Evolutionary conservation across 1,140 invertebrate genomes (phyloP), one percentile per base, ranked within the genome.

Genomic region (Laupala kohalensis): DNA sequence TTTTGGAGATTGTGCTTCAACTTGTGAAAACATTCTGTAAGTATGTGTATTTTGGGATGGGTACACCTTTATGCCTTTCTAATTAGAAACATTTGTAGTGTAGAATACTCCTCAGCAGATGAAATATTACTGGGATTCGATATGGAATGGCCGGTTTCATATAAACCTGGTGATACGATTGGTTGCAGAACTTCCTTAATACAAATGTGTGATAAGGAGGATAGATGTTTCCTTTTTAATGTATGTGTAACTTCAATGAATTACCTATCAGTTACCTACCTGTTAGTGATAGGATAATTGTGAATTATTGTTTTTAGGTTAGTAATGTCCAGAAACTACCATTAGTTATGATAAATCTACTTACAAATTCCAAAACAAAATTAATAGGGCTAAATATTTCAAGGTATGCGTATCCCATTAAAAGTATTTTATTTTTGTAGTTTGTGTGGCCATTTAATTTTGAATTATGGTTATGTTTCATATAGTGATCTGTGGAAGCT

Each of bases 301-400:
- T 68, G 67, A 24, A 29, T 24, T 73, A 67, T 24, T 73, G 19
- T 73, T 73, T 26, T 28, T 37, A 74, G 29, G 23, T 74, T 62
- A 25, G 30, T 72, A 77, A 82, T 23, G 65, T 87, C 0, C 81
- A 81, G 74, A 85, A 82, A 73, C 75, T 89, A 23, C 87, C 87
- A 5, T 81, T 82, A 71, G 79, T 82, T 68, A 79, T 89, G 71
- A 76, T 80, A 26, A 74, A 80, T 13, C 77, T 88, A 15, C 77
- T 89, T 12, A 80, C 79, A 63, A 86, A 88, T 81, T 78, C 83
- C 12, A 86, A 85, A 78, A 83, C 88, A 6, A 81, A 81, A 68
- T 76, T 88, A 26, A 84, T 86, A 76, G 87, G 87, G 53, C 83
- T 88, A 23, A 88, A 87, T 77, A 85, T 89, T 64, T 87, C 86